Evolutionary conservation across 2,888 invertebrate genomes (phyloP).

Genomic region (Phania funesta): DNA sequence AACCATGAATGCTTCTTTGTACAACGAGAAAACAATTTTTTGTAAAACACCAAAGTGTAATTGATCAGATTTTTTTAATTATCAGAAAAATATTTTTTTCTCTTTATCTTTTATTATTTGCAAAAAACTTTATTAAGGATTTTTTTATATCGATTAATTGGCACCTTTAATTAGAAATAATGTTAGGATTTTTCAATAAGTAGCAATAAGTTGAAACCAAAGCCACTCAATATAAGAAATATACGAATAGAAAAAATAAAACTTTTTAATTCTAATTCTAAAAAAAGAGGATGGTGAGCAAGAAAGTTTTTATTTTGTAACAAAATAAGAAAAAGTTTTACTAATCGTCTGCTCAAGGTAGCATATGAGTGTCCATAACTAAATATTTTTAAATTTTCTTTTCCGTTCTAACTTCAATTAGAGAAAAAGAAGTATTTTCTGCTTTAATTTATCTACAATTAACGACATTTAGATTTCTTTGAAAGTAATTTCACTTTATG

Average conservation of each 20-base stretch:
- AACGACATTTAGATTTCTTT: conserved; percentile 24
- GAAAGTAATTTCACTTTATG: conserved; percentile 15
- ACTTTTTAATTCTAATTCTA: conserved; percentile 79
- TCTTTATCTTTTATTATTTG: conserved; percentile 59
- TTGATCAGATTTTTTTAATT: conserved; percentile 80
- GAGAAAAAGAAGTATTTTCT: too few species aligned
- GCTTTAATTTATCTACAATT: too few species aligned
- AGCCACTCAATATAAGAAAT: conserved; percentile 70
- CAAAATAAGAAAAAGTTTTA: conserved; percentile 62
- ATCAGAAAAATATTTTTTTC: conserved; percentile 77
- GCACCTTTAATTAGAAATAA: conserved; percentile 76
- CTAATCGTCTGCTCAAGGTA: conserved; percentile 47
- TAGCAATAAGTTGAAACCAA: conserved; percentile 56
- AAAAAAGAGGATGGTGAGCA: conserved; percentile 70
- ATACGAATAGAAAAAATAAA: conserved; percentile 71
- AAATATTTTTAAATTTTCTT: conserved; percentile 24
- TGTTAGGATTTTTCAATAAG: conserved; percentile 70
- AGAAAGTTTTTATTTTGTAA: conserved; percentile 54
- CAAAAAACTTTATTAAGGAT: conserved; percentile 55
- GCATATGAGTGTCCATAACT: conserved; percentile 46
- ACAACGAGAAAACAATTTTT: conserved; percentile 36
- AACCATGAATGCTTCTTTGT: conserved; percentile 64
- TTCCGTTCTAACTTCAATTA: background rate
- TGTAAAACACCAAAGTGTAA: conserved; percentile 72
- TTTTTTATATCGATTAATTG: conserved; percentile 68